These are phyloP conservation scores for Antheraea assamensis DNA, from an alignment of 2,888 invertebrate genomes.

Conservation along the genomic window DNA sequence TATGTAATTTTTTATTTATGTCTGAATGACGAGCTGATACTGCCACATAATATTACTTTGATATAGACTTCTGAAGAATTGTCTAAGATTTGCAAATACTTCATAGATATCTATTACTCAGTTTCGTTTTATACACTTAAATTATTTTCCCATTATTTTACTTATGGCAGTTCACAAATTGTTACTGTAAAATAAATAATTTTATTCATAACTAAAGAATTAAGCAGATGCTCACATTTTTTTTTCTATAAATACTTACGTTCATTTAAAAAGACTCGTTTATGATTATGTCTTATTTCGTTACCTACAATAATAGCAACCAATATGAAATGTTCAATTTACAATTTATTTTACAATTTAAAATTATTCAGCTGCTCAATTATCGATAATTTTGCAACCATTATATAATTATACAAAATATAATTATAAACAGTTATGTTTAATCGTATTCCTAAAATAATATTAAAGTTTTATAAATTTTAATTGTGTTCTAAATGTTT, in stretches of 20 bases:
- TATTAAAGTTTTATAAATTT: too few species aligned
- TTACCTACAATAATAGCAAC: background rate
- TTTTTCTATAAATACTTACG: background rate
- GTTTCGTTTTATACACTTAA: background rate
- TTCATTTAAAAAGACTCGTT: background rate
- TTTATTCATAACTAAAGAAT: slow-evolving; percentile 27
- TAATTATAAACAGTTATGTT: too few species aligned
- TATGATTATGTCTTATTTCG: background rate
- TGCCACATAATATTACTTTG: background rate
- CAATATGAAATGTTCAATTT: background rate
- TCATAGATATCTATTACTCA: slow-evolving; percentile 19
- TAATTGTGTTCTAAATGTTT: too few species aligned
- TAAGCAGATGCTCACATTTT: background rate
- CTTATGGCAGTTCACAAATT: slow-evolving; percentile 73
- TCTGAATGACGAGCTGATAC: background rate
- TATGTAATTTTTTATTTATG: background rate
- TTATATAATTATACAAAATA: too few species aligned
- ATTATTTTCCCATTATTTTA: slow-evolving; percentile 50
- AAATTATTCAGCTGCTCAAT: too few species aligned
- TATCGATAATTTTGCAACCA: too few species aligned
- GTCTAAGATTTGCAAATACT: slow-evolving; percentile 3
- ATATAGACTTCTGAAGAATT: background rate
- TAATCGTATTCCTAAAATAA: too few species aligned
- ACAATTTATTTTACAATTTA: too few species aligned
- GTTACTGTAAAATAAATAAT: slow-evolving; percentile 70